These are phyloP conservation scores for Charadrius vociferus DNA, from an alignment of 2,113 vertebrate genomes.

Conservation along the genomic window DNA sequence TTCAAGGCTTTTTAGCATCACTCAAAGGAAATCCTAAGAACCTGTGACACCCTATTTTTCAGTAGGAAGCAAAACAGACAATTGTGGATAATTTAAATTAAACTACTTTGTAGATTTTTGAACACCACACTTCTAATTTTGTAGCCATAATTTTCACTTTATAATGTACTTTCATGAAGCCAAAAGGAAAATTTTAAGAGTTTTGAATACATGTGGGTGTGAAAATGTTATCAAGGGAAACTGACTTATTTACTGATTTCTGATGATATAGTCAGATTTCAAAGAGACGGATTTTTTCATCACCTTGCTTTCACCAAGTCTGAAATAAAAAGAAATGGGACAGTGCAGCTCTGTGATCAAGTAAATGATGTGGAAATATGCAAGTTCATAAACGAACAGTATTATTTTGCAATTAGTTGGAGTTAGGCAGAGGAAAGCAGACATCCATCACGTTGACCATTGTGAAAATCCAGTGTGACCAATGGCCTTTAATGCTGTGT, in stretches of 20 bases:
- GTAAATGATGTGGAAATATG: not conserved
- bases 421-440: not conserved
- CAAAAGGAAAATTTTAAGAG: slow-evolving; percentile 29
- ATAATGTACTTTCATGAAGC: slow-evolving; percentile 12
- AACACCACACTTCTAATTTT: slow-evolving; percentile 26
- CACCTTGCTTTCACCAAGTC: not conserved
- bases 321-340: not conserved
- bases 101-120: not conserved
- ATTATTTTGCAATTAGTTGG: not conserved
- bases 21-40: slow-evolving; percentile 31
- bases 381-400: not conserved
- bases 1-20: slow-evolving; percentile 22
- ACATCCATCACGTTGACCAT: not conserved
- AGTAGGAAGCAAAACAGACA: slow-evolving; percentile 23
- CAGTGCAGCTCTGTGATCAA: not conserved
- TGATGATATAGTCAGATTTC: not conserved
- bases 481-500: not conserved
- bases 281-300: slow-evolving; percentile 2
- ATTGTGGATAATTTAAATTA: slow-evolving; percentile 63
- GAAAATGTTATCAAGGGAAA: slow-evolving; percentile 34
- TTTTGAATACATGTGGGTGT: slow-evolving; percentile 13
- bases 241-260: slow-evolving; percentile 8
- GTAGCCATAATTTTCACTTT: slow-evolving; percentile 8
- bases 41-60: not conserved
- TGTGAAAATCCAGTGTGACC: not conserved